Percentiles rank a stretch among this genome's conserved stretches.
These are phyloP conservation scores for Asarcornis scutulata DNA, from an alignment of 2,113 vertebrate genomes.

Conservation along the genomic window DNA sequence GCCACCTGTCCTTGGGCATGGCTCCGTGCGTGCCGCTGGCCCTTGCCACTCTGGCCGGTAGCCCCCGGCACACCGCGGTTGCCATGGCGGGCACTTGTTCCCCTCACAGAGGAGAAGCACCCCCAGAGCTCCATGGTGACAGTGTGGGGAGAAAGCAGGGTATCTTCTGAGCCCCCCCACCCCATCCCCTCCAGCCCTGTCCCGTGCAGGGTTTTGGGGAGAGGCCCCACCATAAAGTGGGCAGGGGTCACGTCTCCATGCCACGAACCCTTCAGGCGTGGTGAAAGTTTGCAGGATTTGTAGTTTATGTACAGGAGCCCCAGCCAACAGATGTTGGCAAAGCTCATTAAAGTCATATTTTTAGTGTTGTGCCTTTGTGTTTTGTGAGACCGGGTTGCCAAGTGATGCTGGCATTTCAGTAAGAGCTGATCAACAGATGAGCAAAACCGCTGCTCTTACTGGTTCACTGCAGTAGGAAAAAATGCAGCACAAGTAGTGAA, in stretches of 20 bases:
- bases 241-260: not conserved
- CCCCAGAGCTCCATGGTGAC: not conserved
- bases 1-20: constrained; percentile 75
- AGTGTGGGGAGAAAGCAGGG: fast-evolving
- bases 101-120: fast-evolving
- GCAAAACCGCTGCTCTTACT: fast-evolving
- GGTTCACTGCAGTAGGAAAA: fast-evolving
- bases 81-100: not conserved
- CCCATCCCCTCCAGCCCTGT: not conserved
- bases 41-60: not conserved
- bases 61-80: not conserved
- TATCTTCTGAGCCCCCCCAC: not conserved
- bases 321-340: too few species aligned
- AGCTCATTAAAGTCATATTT: not conserved
- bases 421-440: not conserved
- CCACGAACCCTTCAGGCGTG: not conserved
- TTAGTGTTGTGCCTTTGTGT: not conserved
- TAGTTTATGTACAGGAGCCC: not conserved
- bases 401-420: fast-evolving
- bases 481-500: fast-evolving
- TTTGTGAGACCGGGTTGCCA: not conserved
- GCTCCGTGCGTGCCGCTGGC: not conserved
- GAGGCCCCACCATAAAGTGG: not conserved
- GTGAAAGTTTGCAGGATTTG: not conserved
- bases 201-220: not conserved